Conservation (phyloP, 2,888 invertebrate species). For the Prionchulus punctatus region DNA sequence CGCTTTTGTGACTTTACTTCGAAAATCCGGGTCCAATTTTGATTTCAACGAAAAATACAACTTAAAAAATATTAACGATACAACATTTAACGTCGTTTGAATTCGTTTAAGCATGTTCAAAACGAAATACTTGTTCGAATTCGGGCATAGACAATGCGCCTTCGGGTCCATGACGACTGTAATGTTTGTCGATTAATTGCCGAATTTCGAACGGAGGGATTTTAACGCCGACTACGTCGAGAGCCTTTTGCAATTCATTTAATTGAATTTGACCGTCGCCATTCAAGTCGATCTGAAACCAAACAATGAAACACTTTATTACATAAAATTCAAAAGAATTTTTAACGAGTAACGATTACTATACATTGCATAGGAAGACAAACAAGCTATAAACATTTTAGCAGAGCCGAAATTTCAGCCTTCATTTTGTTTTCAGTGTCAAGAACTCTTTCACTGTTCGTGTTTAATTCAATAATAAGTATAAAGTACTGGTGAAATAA, state of each 20-base stretch:
- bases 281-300: constrained; percentile 67
- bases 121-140: constrained; percentile 63
- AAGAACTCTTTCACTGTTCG: too few relatives aligned
- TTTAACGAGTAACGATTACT: too few relatives aligned
- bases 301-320: too few relatives aligned
- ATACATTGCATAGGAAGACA: too few relatives aligned
- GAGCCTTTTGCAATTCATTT: constrained; percentile 71
- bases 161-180: constrained; percentile 19
- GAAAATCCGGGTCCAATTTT: not conserved
- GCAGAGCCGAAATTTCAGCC: too few relatives aligned
- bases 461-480: too few relatives aligned
- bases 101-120: too few relatives aligned
- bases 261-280: constrained; percentile 77
- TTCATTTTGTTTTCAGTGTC: too few relatives aligned
- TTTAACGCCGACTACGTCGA: constrained; percentile 80
- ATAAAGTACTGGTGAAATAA: too few relatives aligned
- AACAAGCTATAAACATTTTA: too few relatives aligned
- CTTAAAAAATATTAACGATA: not conserved
- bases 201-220: constrained; percentile 76
- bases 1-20: constrained; percentile 40
- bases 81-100: too few relatives aligned
- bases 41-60: not conserved
- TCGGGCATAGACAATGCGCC: constrained; percentile 70
- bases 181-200: constrained; percentile 62
- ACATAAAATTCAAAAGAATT: too few relatives aligned